Conservation (phyloP, 1,140 invertebrate genomes). For the Chionoecetes opilio region DNA sequence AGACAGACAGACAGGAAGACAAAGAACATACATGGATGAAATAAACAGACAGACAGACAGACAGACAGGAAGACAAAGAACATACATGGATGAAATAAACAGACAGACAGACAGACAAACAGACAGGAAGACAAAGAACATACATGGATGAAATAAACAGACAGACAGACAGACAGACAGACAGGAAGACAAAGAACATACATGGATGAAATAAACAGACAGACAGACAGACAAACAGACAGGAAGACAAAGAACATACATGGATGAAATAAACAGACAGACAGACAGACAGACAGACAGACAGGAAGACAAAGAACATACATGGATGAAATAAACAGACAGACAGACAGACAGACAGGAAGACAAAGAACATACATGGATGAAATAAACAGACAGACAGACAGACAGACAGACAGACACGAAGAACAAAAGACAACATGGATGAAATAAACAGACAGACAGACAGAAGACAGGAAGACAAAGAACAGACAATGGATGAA, state of each 20-base stretch:
- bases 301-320: too few relatives aligned
- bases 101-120: not conserved
- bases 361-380: too few relatives aligned
- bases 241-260: too few relatives aligned
- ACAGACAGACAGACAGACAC: not conserved
- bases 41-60: not conserved
- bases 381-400: not conserved
- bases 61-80: too few relatives aligned
- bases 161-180: not conserved
- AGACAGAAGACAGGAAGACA: not conserved
- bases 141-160: not conserved
- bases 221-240: too few relatives aligned
- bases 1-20: not conserved
- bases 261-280: not conserved
- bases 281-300: not conserved
- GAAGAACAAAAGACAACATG: too few relatives aligned
- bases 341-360: too few relatives aligned
- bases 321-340: not conserved
- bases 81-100: not conserved
- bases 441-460: too few relatives aligned
- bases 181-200: too few relatives aligned
- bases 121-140: not conserved
- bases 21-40: too few relatives aligned
- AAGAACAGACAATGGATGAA: not conserved
- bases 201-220: too few relatives aligned